A percentile compares a stretch with the other conserved stretches of the same genome.
These are phyloP conservation scores for Lucilia cuprina DNA, from an alignment of 1,140 invertebrate species.

Conservation along the genomic window DNA sequence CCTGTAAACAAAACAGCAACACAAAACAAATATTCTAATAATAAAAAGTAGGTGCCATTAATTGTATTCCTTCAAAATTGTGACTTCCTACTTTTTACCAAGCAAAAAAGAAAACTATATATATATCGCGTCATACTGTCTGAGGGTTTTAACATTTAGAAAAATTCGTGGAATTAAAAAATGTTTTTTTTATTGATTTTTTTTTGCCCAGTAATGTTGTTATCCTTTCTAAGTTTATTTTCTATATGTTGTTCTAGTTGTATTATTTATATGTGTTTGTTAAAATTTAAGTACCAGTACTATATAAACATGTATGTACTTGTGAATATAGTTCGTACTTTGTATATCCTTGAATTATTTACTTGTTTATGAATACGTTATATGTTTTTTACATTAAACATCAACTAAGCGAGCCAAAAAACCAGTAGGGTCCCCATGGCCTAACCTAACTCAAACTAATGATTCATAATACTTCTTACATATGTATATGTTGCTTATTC, in stretches of 20 bases:
- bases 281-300: too few species aligned
- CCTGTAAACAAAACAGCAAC: neutral
- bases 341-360: neutral
- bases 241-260: too few species aligned
- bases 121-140: neutral
- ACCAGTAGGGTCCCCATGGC: neutral
- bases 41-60: neutral
- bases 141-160: neutral
- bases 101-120: neutral
- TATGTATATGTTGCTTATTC: neutral
- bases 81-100: neutral
- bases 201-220: too few species aligned
- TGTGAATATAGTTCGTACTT: neutral
- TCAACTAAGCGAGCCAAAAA: too few species aligned
- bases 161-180: too few species aligned
- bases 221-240: too few species aligned
- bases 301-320: too few species aligned
- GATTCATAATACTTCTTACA: neutral
- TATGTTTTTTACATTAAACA: neutral
- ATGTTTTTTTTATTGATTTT: too few species aligned
- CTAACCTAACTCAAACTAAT: neutral
- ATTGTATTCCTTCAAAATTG: neutral
- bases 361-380: neutral
- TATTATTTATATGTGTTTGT: too few species aligned
- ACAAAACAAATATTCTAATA: neutral